These are phyloP conservation scores for Petrocephalus sullivani DNA, from an alignment of 2,797 vertebrate species.

Conservation along the genomic window DNA sequence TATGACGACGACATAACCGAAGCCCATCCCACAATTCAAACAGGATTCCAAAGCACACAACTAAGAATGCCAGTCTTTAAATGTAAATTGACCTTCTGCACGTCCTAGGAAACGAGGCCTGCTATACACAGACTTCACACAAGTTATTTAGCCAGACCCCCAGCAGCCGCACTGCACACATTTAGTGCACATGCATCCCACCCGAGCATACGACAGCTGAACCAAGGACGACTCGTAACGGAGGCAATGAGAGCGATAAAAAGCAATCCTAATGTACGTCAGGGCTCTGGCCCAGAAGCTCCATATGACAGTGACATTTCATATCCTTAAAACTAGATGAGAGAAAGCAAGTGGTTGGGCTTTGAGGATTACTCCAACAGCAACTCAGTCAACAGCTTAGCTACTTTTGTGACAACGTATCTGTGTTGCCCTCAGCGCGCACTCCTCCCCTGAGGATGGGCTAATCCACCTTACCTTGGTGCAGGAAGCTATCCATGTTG, in stretches of 20 bases:
- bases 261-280: slow-evolving; percentile 29
- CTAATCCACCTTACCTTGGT: slow-evolving; percentile 69
- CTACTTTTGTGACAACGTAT: background rate
- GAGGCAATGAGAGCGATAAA: background rate
- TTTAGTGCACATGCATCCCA: slow-evolving; percentile 1
- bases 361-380: background rate
- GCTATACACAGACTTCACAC: background rate
- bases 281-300: background rate
- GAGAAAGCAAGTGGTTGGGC: background rate
- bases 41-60: too few relatives aligned
- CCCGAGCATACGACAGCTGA: background rate
- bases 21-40: too few relatives aligned
- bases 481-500: slow-evolving; percentile 86
- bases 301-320: background rate
- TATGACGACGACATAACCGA: too few relatives aligned
- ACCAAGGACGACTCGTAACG: background rate
- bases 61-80: too few relatives aligned
- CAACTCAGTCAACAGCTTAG: background rate
- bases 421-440: background rate
- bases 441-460: background rate
- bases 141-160: background rate
- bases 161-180: background rate
- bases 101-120: background rate
- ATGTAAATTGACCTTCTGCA: background rate
- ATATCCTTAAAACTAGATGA: background rate